Base-by-base conservation (phyloP, 2,797 vertebrate species). In the Dryobates pubescens region DNA sequence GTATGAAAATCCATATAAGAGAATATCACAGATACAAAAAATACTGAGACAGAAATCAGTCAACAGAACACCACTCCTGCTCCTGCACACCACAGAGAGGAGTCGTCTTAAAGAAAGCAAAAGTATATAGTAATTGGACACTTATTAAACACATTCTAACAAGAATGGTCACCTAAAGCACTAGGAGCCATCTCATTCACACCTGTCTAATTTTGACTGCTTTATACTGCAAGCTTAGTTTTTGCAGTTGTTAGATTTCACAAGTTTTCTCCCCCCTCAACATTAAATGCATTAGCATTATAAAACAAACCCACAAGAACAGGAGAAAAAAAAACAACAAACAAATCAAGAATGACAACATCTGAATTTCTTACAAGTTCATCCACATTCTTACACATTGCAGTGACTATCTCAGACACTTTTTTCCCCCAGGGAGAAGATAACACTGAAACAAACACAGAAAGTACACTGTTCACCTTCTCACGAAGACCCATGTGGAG, bases 331-430 rank as follows among this genome's bases (percentile, higher is more conserved):
- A n/a, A n/a, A n/a, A n/a, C n/a, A n/a, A n/a, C n/a, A n/a, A n/a
- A 34, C 12, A 62, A 36, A 64, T 0, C 43, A 56, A 82, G 56
- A 62, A 77, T 19, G 3, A 24, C 18, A 63, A 53, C 38, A 91
- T 86, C 71, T 80, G 8, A 88, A 86, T 92, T 77, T 65, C 56
- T n/a, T 89, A 22, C 65, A 91, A 84, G 81, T 76, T 92, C 57
- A 79, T 70, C 82, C 89, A 63, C 68, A 53, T 84, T 90, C 71
- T 76, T 72, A 72, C 5, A 9, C 24, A 70, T 32, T 73, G 23
- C 17, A 56, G 51, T 45, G n/a, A 62, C 3, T 3, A 87, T 41
- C 49, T 30, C 65, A 9, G 13, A 76, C 54, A 61, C 30, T 85
- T 85, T 43, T 85, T 89, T 74, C 62, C 76, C 76, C 79, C 87